These are phyloP conservation scores for Sebastes schlegelii DNA, from an alignment of 2,113 vertebrate species.

Conservation along the genomic window DNA sequence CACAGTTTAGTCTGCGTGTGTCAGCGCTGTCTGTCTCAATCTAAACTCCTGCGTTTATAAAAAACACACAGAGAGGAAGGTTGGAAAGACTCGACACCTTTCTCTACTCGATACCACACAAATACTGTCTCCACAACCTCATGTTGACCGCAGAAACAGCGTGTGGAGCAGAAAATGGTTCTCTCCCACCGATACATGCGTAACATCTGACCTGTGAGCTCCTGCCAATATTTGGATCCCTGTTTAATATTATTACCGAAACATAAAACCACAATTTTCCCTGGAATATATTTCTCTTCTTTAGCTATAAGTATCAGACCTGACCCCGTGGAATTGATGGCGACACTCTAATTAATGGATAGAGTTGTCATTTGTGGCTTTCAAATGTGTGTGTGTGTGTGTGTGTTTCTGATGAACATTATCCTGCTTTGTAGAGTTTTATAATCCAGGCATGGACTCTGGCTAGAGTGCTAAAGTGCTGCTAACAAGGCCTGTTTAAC, in stretches of 20 bases:
- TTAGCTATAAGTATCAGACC: slow-evolving; percentile 68
- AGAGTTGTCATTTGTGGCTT: slow-evolving; percentile 69
- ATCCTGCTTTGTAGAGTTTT: slow-evolving; percentile 80
- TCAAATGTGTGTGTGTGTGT: slow-evolving; percentile 57
- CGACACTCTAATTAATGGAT: slow-evolving; percentile 76
- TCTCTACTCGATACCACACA: slow-evolving; percentile 62
- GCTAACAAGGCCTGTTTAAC: slow-evolving; percentile 87
- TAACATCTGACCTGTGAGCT: slow-evolving; percentile 64
- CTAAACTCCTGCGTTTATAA: slow-evolving; percentile 59
- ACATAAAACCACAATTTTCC: slow-evolving; percentile 71
- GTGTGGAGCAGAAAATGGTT: slow-evolving; percentile 45
- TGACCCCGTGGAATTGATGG: slow-evolving; percentile 74
- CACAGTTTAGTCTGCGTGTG: slow-evolving; percentile 80
- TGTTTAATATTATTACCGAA: slow-evolving; percentile 69
- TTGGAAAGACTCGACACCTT: slow-evolving; percentile 73
- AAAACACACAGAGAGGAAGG: slow-evolving; percentile 57
- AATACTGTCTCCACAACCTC: slow-evolving; percentile 52
- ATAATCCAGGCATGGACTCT: slow-evolving; percentile 82
- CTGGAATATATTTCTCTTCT: slow-evolving; percentile 69
- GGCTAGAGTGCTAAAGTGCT: slow-evolving; percentile 85
- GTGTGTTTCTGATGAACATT: slow-evolving; percentile 73
- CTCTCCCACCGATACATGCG: slow-evolving; percentile 45
- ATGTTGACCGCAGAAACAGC: slow-evolving; percentile 51
- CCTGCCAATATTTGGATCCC: slow-evolving; percentile 70
- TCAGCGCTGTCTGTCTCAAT: slow-evolving; percentile 76